phyloP scores from a whole-genome alignment of 2,797 vertebrate genomes.

The Scarus forsteni region DNA sequence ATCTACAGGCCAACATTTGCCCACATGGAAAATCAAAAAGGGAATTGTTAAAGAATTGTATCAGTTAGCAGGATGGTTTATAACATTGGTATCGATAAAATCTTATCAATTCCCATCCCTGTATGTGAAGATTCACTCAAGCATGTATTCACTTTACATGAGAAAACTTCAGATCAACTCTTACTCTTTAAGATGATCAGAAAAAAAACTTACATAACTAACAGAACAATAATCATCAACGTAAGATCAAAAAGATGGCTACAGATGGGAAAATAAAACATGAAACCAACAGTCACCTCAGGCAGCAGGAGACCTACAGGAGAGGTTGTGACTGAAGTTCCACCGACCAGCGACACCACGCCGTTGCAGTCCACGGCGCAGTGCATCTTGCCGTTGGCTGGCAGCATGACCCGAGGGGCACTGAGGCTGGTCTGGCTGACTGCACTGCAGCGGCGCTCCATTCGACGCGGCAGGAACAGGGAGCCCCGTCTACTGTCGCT shows the following conservation, averaged over 20 bases:
- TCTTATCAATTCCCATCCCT: no score
- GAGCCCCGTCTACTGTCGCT: conserved; percentile 95
- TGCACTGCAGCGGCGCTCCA: conserved; percentile 91
- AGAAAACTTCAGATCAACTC: background rate
- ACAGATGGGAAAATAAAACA: conserved; percentile 24
- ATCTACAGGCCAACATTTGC: no score
- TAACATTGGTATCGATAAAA: no score
- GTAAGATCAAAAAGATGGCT: background rate
- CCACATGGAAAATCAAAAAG: no score
- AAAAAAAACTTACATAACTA: background rate
- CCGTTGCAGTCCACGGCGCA: conserved; percentile 97
- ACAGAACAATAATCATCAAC: background rate
- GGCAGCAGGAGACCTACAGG: conserved; percentile 92
- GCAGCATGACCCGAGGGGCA: conserved; percentile 88
- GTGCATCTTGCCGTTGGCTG: conserved; percentile 96
- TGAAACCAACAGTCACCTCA: conserved; percentile 87
- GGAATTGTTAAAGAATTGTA: no score
- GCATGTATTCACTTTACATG: background rate
- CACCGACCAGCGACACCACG: conserved; percentile 94
- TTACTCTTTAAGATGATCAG: background rate
- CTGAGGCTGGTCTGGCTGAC: conserved; percentile 92
- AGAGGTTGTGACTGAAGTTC: conserved; percentile 89
- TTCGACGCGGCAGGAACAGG: conserved; percentile 90
- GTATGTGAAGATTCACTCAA: background rate
- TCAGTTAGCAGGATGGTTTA: no score